phyloP scores from a whole-genome alignment of 2,888 invertebrate genomes.

The Agrotis clavis region DNA sequence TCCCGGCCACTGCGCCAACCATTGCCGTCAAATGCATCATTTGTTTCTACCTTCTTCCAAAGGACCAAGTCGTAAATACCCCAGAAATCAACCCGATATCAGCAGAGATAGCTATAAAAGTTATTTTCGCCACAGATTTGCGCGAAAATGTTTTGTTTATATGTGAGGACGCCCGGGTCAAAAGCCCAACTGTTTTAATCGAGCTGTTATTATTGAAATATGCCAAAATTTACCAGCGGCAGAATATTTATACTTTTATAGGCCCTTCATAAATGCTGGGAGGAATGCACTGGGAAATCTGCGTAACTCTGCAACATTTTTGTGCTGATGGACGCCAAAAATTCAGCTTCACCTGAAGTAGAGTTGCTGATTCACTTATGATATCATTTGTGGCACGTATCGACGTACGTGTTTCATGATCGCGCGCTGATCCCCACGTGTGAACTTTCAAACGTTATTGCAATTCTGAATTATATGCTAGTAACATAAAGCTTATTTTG shows the following conservation, averaged over 20 bases:
- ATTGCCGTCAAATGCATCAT: not conserved
- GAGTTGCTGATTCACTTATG: conserved; percentile 7
- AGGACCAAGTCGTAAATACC: conserved; percentile 25
- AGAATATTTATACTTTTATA: conserved; percentile 56
- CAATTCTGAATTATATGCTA: too few relatives aligned
- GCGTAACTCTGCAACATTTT: not conserved
- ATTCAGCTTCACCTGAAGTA: too few relatives aligned
- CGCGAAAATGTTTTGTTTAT: conserved; percentile 67
- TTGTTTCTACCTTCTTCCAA: not conserved
- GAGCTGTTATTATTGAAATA: conserved; percentile 58
- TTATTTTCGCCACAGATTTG: conserved; percentile 68
- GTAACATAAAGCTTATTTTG: too few relatives aligned
- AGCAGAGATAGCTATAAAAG: conserved; percentile 65
- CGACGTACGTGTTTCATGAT: too few relatives aligned
- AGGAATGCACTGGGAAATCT: conserved; percentile 47
- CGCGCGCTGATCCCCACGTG: too few relatives aligned
- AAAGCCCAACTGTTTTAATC: conserved; percentile 54
- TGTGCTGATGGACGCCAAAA: conserved; percentile 6
- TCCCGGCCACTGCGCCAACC: too few relatives aligned
- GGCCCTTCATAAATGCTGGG: conserved; percentile 52
- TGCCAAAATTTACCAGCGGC: conserved; percentile 51
- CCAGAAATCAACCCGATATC: conserved; percentile 48
- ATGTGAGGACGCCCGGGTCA: conserved; percentile 68
- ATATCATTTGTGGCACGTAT: too few relatives aligned
- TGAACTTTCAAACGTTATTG: too few relatives aligned